phyloP scores from a whole-genome alignment of 2,113 vertebrate genomes.

The Syrrhaptes paradoxus region DNA sequence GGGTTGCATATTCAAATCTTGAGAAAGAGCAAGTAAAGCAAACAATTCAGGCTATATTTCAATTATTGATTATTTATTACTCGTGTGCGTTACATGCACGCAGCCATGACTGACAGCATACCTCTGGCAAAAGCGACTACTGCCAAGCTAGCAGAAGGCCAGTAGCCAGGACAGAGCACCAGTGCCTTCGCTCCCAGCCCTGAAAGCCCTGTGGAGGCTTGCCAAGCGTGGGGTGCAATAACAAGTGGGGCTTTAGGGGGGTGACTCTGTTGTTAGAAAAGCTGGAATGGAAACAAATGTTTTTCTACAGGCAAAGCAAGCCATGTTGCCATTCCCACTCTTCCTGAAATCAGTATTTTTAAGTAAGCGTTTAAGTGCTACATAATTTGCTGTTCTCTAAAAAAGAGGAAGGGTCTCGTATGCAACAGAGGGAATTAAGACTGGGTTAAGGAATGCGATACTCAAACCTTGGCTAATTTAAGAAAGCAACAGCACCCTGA shows the following conservation, averaged over 20 bases:
- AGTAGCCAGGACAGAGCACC: slow-evolving; percentile 16
- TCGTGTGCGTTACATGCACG: slow-evolving; percentile 34
- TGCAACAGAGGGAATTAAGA: neutral
- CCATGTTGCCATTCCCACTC: neutral
- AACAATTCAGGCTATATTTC: slow-evolving; percentile 40
- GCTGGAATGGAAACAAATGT: slow-evolving; percentile 15
- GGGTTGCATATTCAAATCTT: slow-evolving; percentile 36
- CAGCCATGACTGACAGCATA: slow-evolving; percentile 45
- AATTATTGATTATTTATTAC: neutral
- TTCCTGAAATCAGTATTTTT: slow-evolving; percentile 60
- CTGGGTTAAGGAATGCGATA: slow-evolving; percentile 6
- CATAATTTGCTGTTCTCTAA: slow-evolving; percentile 32
- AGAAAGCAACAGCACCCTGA: neutral
- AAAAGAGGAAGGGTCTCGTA: neutral
- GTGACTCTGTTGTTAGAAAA: slow-evolving; percentile 14
- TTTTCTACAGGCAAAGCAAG: slow-evolving; percentile 31
- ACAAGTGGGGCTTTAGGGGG: neutral
- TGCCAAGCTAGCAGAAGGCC: slow-evolving; percentile 44
- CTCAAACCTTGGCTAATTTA: neutral
- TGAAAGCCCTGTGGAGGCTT: slow-evolving; percentile 29
- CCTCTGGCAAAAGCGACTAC: slow-evolving; percentile 73
- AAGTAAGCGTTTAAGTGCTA: slow-evolving; percentile 9
- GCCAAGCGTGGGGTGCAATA: slow-evolving; percentile 56
- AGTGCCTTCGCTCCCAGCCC: slow-evolving; percentile 3
- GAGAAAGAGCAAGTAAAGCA: slow-evolving; percentile 49